A percentile compares a stretch with the other conserved stretches of the same genome.
Evolutionary conservation across 2,113 vertebrate genomes (phyloP).

Genomic region (Scytalopus superciliaris): DNA sequence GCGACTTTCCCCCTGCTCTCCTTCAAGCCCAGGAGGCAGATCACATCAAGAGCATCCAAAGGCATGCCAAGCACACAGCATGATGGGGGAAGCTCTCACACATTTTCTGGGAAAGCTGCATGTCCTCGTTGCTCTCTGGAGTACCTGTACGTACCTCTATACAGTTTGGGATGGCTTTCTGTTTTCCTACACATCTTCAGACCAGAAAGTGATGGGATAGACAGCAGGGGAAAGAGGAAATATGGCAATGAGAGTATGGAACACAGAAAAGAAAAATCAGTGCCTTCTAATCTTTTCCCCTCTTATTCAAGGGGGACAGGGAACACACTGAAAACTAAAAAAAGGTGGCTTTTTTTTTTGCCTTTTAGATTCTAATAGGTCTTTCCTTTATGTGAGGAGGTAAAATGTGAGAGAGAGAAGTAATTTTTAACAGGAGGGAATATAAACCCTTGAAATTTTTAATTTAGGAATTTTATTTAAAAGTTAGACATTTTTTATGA

Average conservation of each 20-base stretch:
- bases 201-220: not conserved
- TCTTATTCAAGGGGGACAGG: not conserved
- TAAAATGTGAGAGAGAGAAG: not conserved
- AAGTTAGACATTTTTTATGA: not conserved
- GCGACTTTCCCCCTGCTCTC: not conserved
- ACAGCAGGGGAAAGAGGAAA: not conserved
- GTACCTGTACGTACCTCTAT: too few species aligned
- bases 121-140: not conserved
- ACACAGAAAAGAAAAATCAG: not conserved
- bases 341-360: not conserved
- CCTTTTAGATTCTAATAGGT: not conserved
- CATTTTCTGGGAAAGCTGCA: not conserved
- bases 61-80: not conserved
- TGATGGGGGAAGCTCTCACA: not conserved
- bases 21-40: not conserved
- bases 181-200: not conserved
- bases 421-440: not conserved
- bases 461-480: not conserved
- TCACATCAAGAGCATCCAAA: not conserved
- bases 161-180: not conserved
- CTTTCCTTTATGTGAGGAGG: not conserved
- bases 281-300: not conserved
- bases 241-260: not conserved
- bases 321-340: not conserved
- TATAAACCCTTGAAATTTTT: not conserved